Conservation (phyloP, 2,113 vertebrate genomes). For the Ammodytes marinus region DNA sequence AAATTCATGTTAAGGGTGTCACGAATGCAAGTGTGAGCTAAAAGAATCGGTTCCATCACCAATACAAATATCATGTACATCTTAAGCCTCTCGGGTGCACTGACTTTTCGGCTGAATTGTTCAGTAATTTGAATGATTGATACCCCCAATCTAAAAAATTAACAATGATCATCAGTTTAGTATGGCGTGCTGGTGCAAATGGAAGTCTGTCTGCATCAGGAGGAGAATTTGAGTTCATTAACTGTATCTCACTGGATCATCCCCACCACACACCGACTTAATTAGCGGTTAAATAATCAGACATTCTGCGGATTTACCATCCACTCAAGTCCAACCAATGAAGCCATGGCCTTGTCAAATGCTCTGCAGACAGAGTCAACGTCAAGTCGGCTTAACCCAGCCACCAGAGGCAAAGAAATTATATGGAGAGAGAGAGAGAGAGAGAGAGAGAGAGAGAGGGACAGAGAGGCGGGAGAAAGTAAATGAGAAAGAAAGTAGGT, state of each 20-base stretch:
- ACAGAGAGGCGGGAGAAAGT: slow-evolving; percentile 15
- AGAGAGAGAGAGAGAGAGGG: slow-evolving; percentile 15
- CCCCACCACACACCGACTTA: slow-evolving; percentile 53
- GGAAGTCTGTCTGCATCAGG: slow-evolving; percentile 14
- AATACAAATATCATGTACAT: not conserved
- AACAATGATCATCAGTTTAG: not conserved
- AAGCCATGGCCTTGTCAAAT: slow-evolving; percentile 54
- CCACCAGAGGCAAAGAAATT: slow-evolving; percentile 52
- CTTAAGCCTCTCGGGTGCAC: not conserved
- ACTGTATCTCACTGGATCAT: slow-evolving; percentile 59
- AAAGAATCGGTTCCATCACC: not conserved
- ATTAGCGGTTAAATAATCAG: slow-evolving; percentile 74
- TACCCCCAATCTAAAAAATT: slow-evolving; percentile 1
- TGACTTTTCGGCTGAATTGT: not conserved
- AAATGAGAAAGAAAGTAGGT: slow-evolving; percentile 77
- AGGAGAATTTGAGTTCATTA: slow-evolving; percentile 63
- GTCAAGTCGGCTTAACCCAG: slow-evolving; percentile 70
- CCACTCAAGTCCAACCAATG: slow-evolving; percentile 56
- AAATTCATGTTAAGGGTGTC: not conserved
- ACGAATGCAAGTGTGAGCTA: not conserved
- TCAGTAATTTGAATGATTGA: slow-evolving; percentile 1
- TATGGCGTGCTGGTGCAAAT: not conserved
- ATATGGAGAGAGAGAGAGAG: slow-evolving; percentile 19
- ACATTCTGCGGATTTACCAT: slow-evolving; percentile 61
- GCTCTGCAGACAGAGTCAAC: slow-evolving; percentile 64